These are phyloP conservation scores for Macrosteles quadrilineatus DNA, from an alignment of 1,140 invertebrate genomes.

Conservation along the genomic window DNA sequence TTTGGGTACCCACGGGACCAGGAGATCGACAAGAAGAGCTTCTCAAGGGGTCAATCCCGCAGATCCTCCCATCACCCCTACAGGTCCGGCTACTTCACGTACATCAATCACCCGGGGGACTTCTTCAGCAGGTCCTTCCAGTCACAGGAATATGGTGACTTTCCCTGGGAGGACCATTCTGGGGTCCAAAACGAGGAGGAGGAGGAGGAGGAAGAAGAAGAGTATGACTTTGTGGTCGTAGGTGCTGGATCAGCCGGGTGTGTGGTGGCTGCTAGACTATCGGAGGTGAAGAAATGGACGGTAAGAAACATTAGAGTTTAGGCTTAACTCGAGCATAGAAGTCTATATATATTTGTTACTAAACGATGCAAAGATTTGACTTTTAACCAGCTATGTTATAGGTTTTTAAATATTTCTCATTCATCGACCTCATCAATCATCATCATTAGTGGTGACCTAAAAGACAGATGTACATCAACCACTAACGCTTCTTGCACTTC, in stretches of 20 bases:
- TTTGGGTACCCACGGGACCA: constrained; percentile 57
- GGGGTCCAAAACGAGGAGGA: not conserved
- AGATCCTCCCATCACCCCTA: not conserved
- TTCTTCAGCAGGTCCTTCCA: constrained; percentile 3
- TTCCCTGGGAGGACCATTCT: not conserved
- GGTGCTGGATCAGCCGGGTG: constrained; percentile 50
- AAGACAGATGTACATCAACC: too few species aligned
- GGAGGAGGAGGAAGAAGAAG: constrained; percentile 11
- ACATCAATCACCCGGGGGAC: not conserved
- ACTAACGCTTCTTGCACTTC: too few species aligned
- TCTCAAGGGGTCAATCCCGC: constrained; percentile 1
- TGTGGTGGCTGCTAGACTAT: constrained; percentile 40
- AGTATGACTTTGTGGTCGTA: constrained; percentile 61
- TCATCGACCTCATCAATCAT: too few species aligned
- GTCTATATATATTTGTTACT: too few species aligned
- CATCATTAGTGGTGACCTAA: too few species aligned
- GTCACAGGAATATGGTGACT: not conserved
- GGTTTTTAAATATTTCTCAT: too few species aligned
- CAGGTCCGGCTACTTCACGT: not conserved
- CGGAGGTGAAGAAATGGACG: constrained; percentile 40
- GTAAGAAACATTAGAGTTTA: constrained; percentile 30
- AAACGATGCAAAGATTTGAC: too few species aligned
- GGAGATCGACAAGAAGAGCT: not conserved
- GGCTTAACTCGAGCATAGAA: too few species aligned
- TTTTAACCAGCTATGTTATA: too few species aligned